Percentiles rank a stretch among this genome's conserved stretches.
phyloP scores from a whole-genome alignment of 2,113 vertebrate genomes.

The Apaloderma vittatum region DNA sequence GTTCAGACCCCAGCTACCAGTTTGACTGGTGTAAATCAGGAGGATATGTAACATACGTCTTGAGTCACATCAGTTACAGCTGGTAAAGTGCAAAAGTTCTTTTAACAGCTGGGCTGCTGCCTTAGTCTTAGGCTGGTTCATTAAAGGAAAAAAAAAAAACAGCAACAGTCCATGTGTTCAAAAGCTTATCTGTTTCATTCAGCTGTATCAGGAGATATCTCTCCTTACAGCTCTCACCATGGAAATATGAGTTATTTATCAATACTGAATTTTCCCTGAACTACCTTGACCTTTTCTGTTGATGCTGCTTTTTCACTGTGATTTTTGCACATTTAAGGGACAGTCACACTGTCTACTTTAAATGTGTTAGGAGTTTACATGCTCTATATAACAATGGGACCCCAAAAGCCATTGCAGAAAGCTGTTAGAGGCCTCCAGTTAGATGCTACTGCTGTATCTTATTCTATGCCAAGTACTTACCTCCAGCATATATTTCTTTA shows the following conservation, averaged over 20 bases:
- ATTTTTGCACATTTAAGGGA: not conserved
- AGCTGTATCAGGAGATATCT: slow-evolving; percentile 54
- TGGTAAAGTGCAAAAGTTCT: not conserved
- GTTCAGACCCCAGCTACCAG: not conserved
- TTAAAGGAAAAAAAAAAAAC: not conserved
- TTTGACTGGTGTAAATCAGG: not conserved
- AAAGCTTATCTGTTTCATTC: slow-evolving; percentile 52
- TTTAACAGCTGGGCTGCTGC: not conserved
- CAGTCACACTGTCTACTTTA: not conserved
- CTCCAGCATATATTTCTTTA: not conserved
- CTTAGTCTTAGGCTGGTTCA: not conserved
- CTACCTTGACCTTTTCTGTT: slow-evolving; percentile 25
- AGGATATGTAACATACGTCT: not conserved
- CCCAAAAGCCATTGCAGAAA: not conserved
- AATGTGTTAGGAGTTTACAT: not conserved
- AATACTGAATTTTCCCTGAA: slow-evolving; percentile 16
- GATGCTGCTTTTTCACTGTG: not conserved
- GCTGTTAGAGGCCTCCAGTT: not conserved
- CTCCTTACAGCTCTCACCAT: slow-evolving; percentile 21
- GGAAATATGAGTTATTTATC: slow-evolving; percentile 50
- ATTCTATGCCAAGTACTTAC: not conserved
- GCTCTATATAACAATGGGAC: not conserved
- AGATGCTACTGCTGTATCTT: not conserved
- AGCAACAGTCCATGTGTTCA: not conserved
- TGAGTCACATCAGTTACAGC: not conserved